phyloP scores from a whole-genome alignment of 2,797 vertebrate species.

The Mormyrops attenuatus region DNA sequence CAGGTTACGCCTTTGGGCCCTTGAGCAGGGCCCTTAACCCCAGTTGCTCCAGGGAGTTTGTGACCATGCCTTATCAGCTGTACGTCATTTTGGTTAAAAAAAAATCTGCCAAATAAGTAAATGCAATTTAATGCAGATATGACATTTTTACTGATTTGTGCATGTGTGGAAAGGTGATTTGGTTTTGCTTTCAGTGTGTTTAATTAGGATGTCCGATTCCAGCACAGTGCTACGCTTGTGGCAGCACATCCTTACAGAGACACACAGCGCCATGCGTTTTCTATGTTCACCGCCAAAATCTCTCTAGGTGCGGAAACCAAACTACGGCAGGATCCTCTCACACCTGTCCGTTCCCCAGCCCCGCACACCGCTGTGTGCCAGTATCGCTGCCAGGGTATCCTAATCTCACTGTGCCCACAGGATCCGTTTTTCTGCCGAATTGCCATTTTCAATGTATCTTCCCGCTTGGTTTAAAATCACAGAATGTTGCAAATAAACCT shows the following conservation, averaged over 20 bases:
- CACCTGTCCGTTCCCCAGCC: background rate
- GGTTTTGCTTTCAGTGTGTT: background rate
- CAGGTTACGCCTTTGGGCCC: background rate
- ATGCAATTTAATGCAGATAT: background rate
- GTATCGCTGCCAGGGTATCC: background rate
- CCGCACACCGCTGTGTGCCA: background rate
- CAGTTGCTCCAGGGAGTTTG: background rate
- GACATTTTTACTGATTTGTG: background rate
- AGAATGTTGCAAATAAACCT: background rate
- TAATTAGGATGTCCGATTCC: background rate
- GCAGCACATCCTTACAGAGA: background rate
- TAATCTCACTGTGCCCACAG: background rate
- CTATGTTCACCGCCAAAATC: background rate
- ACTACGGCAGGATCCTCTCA: background rate
- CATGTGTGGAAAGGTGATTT: background rate
- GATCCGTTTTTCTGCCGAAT: background rate
- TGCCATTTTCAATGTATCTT: background rate
- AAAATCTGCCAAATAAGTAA: background rate
- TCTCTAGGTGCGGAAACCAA: slow-evolving; percentile 5
- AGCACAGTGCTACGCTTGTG: background rate
- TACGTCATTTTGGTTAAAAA: background rate
- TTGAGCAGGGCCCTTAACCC: background rate
- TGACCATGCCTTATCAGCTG: background rate
- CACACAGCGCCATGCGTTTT: background rate
- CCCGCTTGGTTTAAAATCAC: background rate